phyloP scores from a whole-genome alignment of 2,797 vertebrate genomes.

The Anas flavirostris region DNA sequence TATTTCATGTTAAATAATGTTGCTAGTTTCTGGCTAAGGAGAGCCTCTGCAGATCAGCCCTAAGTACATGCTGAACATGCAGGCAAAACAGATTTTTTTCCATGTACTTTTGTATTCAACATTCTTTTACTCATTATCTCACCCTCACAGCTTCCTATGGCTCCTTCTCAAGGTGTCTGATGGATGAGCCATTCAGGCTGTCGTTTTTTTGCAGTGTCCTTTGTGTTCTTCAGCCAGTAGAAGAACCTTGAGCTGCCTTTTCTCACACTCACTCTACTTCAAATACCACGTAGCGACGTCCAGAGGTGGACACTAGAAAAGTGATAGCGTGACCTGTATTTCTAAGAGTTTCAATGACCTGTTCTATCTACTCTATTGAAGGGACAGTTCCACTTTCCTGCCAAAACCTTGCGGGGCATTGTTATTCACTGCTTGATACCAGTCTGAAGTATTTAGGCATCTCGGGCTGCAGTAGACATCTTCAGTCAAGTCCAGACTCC shows the following conservation, averaged over 20 bases:
- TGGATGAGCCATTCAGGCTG: neutral
- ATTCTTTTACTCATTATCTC: neutral
- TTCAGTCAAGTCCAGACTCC: constrained; percentile 58
- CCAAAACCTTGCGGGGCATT: constrained; percentile 61
- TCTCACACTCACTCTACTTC: neutral
- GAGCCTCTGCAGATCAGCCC: neutral
- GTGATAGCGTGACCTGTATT: constrained; percentile 16
- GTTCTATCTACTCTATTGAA: constrained; percentile 68
- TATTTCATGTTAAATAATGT: neutral
- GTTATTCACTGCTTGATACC: constrained; percentile 66
- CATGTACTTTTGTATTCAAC: neutral
- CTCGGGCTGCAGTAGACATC: constrained; percentile 65
- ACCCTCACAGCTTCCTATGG: neutral
- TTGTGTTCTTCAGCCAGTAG: neutral
- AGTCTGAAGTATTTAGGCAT: constrained; percentile 70
- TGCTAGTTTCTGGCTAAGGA: neutral
- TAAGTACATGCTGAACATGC: neutral
- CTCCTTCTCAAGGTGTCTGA: neutral
- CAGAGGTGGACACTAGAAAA: neutral
- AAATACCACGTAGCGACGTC: fast-evolving
- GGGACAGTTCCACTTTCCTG: constrained; percentile 44
- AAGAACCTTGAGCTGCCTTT: neutral
- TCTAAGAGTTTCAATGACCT: constrained; percentile 59
- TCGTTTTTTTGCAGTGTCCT: neutral
- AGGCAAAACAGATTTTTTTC: neutral